These are phyloP conservation scores for Scomber colias DNA, from an alignment of 2,113 vertebrate species.

Conservation along the genomic window DNA sequence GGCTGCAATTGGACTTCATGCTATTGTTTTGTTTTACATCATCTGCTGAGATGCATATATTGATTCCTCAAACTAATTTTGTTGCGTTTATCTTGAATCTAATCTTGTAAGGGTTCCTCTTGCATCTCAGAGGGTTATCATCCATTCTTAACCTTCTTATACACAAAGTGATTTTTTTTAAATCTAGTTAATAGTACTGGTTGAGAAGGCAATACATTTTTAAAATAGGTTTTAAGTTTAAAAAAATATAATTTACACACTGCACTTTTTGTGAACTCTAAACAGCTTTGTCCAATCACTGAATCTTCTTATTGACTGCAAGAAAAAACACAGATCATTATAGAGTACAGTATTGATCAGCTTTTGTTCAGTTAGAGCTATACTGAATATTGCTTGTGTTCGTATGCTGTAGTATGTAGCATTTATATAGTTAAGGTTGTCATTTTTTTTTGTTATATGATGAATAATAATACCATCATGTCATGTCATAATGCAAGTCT, in stretches of 20 bases:
- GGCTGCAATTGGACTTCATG: neutral
- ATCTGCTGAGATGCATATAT: neutral
- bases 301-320: neutral
- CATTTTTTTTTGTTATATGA: neutral
- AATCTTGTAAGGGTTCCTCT: too few relatives aligned
- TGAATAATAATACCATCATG: neutral
- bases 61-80: neutral
- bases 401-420: neutral
- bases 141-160: neutral
- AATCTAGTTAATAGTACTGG: neutral
- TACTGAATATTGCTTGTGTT: neutral
- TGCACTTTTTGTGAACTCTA: neutral
- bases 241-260: too few relatives aligned
- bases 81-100: neutral
- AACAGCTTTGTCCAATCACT: neutral
- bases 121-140: neutral
- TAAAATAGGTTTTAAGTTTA: too few relatives aligned
- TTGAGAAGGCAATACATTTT: too few relatives aligned
- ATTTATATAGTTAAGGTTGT: neutral
- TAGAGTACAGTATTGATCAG: constrained; percentile 28
- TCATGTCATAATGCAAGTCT: neutral
- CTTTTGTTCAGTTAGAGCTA: constrained; percentile 17
- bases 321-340: neutral
- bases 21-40: neutral
- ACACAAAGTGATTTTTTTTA: neutral